Conservation (phyloP, 2,113 vertebrate genomes). For the Chloebia gouldiae region DNA sequence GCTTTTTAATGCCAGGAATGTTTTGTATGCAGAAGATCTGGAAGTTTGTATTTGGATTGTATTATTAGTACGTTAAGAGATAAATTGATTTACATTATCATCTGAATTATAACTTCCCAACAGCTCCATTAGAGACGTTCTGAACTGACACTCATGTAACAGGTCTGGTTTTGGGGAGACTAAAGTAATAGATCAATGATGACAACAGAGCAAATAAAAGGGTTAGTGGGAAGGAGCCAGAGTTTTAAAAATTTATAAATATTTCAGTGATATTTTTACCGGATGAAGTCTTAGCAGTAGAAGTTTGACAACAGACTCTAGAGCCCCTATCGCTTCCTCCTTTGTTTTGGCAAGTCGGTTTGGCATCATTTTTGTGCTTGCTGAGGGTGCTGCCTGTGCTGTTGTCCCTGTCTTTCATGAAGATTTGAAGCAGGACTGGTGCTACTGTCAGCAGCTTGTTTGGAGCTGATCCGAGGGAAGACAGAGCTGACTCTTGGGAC, state of each 20-base stretch:
- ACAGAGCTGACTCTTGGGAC: neutral
- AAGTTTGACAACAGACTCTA: neutral
- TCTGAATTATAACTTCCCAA: neutral
- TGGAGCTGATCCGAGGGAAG: neutral
- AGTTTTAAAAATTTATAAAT: neutral
- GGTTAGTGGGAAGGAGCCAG: neutral
- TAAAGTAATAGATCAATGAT: neutral
- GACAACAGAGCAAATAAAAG: neutral
- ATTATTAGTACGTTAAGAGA: neutral
- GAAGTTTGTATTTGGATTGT: neutral
- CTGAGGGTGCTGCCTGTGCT: neutral
- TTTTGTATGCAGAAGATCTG: neutral
- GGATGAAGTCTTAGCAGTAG: neutral
- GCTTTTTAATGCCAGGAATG: neutral
- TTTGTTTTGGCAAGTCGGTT: neutral
- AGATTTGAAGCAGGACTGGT: neutral
- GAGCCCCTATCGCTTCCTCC: neutral
- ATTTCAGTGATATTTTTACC: neutral
- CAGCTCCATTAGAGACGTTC: neutral
- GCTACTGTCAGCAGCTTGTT: neutral
- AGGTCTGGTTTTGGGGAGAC: neutral
- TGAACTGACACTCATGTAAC: neutral
- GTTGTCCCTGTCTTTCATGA: neutral
- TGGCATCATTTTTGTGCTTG: neutral
- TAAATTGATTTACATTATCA: neutral